Conservation (phyloP, 2,113 vertebrate species). For the Thalassoma bifasciatum region DNA sequence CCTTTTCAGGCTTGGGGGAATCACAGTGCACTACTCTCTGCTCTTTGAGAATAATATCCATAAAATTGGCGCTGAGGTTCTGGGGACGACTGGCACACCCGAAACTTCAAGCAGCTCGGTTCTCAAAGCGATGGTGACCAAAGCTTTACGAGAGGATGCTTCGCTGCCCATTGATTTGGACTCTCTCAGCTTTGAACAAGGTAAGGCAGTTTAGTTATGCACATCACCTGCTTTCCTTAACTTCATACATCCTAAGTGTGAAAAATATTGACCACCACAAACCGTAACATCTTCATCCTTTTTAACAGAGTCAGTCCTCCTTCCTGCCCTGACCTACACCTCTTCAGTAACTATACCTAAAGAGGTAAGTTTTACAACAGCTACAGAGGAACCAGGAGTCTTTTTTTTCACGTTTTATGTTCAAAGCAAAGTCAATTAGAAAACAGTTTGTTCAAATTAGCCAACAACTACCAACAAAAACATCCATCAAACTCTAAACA, state of each 20-base stretch:
- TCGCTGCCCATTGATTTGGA: slow-evolving; percentile 86
- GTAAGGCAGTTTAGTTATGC: slow-evolving; percentile 28
- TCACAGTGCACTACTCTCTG: slow-evolving; percentile 83
- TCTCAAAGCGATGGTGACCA: slow-evolving; percentile 86
- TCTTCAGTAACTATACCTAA: slow-evolving; percentile 20
- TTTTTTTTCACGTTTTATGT: too few species aligned
- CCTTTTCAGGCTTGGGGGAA: slow-evolving; percentile 82
- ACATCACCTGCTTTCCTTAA: too few species aligned
- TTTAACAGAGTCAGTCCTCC: slow-evolving; percentile 21
- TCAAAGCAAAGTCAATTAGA: too few species aligned
- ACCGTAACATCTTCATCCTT: background rate
- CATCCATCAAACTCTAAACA: too few species aligned
- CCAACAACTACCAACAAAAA: too few species aligned
- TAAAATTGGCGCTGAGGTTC: slow-evolving; percentile 63
- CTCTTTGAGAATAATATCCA: slow-evolving; percentile 83
- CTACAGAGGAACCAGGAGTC: too few species aligned
- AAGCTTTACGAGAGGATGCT: slow-evolving; percentile 84
- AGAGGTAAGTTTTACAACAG: slow-evolving; percentile 30
- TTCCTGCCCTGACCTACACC: slow-evolving; percentile 34
- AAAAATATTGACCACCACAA: too few species aligned
- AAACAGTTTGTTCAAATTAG: too few species aligned
- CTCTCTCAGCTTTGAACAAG: slow-evolving; percentile 84
- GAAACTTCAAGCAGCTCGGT: slow-evolving; percentile 59
- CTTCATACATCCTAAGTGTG: too few species aligned
- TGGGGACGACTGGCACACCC: slow-evolving; percentile 47